phyloP scores from a whole-genome alignment of 2,113 vertebrate species.

The Calyptommatus sinebrachiatus region DNA sequence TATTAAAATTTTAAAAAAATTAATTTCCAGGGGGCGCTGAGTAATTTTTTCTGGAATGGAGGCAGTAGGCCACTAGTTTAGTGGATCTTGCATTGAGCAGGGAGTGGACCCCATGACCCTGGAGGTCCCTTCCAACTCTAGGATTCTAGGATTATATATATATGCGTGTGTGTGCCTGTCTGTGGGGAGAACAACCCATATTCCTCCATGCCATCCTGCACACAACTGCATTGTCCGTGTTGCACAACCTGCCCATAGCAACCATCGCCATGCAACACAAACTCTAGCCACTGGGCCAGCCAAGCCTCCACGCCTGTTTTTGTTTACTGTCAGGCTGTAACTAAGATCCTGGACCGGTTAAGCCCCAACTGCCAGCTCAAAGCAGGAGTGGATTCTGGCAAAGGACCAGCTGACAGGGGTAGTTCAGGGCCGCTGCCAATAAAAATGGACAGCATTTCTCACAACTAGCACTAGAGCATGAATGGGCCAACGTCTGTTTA shows the following conservation, averaged over 20 bases:
- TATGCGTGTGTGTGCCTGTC: background rate
- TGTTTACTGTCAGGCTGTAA: slow-evolving; percentile 55
- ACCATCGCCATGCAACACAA: slow-evolving; percentile 60
- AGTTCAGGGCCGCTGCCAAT: background rate
- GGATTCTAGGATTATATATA: too few relatives aligned
- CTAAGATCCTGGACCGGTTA: slow-evolving; percentile 31
- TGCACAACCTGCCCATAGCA: slow-evolving; percentile 62
- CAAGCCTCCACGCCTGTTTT: slow-evolving; percentile 53
- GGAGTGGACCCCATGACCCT: too few relatives aligned
- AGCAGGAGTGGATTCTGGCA: background rate
- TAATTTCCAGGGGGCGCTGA: too few relatives aligned
- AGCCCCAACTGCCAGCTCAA: slow-evolving; percentile 15
- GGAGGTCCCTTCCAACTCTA: too few relatives aligned
- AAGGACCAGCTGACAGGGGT: background rate
- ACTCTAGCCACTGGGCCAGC: slow-evolving; percentile 57
- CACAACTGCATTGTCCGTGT: slow-evolving; percentile 60
- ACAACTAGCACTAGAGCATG: background rate
- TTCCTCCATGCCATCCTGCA: slow-evolving; percentile 35
- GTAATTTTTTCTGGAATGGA: too few relatives aligned
- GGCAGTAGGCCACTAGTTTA: too few relatives aligned
- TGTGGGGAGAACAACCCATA: background rate
- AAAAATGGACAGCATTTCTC: background rate
- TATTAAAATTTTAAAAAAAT: too few relatives aligned
- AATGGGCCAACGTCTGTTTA: too few relatives aligned
- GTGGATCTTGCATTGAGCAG: too few relatives aligned